Evolutionary conservation across 2,797 vertebrate genomes (phyloP), one percentile per base, ranked within the genome.

Genomic region (Typhlichthys eigenmanni): DNA sequence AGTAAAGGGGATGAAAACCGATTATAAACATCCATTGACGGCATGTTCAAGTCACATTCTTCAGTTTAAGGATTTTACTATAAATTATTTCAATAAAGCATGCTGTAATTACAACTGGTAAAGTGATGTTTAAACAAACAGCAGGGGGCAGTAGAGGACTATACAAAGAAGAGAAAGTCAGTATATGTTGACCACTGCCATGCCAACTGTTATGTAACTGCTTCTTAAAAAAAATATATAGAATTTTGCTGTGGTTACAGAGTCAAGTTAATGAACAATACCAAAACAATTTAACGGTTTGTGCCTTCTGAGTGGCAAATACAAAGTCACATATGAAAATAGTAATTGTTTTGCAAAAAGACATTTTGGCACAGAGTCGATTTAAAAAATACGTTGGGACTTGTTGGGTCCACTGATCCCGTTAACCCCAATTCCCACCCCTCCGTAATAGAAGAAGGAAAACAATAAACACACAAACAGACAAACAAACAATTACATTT

Each of bases 281-380:
- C 71, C 67, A 72, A 72, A 84, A 82, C 68, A 78, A 80, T 80
- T 13, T 74, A 87, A 85, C 85, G 84, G 92, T 82, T 89, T 93
- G 84, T 91, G 93, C 94, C 92, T 89, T 93, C 93, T 92, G 91
- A 92, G 91, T 88, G 86, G 93, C 93, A 94, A 90, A 95, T 96
- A 97, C 94, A 95, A 97, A 96, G 94, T 97, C 93, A 95, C 95
- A 94, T 98, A 96, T 95, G 94, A 97, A 99, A 98, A 98, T 96
- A 96, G 95, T 93, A 76, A 83, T 80, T 85, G 72, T 69, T 84
- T 86, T 84, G 93, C 92, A 95, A 96, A 95, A 96, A 96, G 91
- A 95, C 90, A 84, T 94, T 96, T 98, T 97, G 96, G 96, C 96
- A 98, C 96, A 95, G 91, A 95, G 94, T 94, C 92, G 73, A 83